Conservation (phyloP, 2,888 invertebrate genomes). For the Palloptera scutellata region DNA sequence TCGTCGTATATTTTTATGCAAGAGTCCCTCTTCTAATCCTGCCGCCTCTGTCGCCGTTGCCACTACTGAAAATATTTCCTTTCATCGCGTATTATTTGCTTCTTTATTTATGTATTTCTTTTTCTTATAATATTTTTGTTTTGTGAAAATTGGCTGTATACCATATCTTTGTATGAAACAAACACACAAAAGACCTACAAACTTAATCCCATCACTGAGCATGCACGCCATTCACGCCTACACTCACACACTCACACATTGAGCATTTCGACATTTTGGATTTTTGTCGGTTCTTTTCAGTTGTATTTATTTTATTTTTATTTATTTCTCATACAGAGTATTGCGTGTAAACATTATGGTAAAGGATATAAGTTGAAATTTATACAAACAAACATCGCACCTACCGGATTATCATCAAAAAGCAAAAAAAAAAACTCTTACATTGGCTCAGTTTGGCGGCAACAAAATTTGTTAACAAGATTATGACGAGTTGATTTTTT, state of each 20-base stretch:
- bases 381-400: slow-evolving; percentile 49
- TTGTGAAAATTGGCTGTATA: slow-evolving; percentile 25
- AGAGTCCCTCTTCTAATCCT: slow-evolving; percentile 29
- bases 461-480: no score
- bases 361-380: slow-evolving; percentile 56
- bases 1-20: slow-evolving; percentile 20
- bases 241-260: slow-evolving; percentile 31
- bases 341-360: slow-evolving; percentile 22
- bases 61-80: neutral
- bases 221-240: slow-evolving; percentile 36
- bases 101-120: slow-evolving; percentile 15
- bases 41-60: slow-evolving; percentile 12
- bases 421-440: no score
- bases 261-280: slow-evolving; percentile 21
- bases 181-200: slow-evolving; percentile 22
- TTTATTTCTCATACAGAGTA: neutral
- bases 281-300: slow-evolving; percentile 18
- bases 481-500: no score
- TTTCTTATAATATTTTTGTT: slow-evolving; percentile 8
- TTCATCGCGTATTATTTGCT: slow-evolving; percentile 18
- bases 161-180: slow-evolving; percentile 23
- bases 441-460: no score
- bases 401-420: slow-evolving; percentile 46
- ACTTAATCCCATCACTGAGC: slow-evolving; percentile 20
- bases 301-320: slow-evolving; percentile 28